A percentile compares a stretch with the other conserved stretches of the same genome.
These are phyloP conservation scores for Agelastica alni DNA, from an alignment of 2,888 invertebrate genomes.

Conservation along the genomic window DNA sequence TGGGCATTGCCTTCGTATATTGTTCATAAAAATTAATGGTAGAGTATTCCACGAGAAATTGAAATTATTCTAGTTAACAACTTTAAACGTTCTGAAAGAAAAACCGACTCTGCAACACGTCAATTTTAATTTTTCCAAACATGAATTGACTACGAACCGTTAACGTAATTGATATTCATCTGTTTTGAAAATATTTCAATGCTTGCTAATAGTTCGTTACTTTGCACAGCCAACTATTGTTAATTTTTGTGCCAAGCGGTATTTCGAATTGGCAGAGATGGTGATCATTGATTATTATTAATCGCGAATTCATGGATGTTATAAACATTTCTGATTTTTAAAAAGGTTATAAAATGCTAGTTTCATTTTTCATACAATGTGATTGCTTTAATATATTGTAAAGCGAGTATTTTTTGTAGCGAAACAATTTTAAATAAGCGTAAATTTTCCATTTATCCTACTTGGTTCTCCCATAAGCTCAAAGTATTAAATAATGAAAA, in stretches of 20 bases:
- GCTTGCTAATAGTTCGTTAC: neutral
- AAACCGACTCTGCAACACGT: neutral
- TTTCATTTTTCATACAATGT: too few relatives aligned
- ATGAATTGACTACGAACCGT: constrained; percentile 4
- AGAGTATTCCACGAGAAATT: neutral
- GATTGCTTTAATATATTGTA: too few relatives aligned
- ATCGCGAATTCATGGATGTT: too few relatives aligned
- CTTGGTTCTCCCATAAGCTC: too few relatives aligned
- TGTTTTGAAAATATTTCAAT: constrained; percentile 17
- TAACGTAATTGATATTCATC: constrained; percentile 18
- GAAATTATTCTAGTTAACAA: neutral
- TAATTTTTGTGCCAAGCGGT: neutral
- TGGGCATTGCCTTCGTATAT: neutral
- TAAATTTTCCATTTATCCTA: too few relatives aligned
- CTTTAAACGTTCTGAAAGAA: neutral
- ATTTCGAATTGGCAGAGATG: neutral
- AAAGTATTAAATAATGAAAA: too few relatives aligned
- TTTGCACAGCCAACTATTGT: neutral
- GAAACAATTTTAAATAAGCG: too few relatives aligned
- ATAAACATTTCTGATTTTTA: too few relatives aligned
- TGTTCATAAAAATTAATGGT: neutral
- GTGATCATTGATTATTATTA: too few relatives aligned
- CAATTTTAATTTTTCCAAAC: neutral
- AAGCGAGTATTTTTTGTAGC: too few relatives aligned
- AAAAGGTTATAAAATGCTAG: too few relatives aligned